These are phyloP conservation scores for Yponomeuta plumbellus DNA, from an alignment of 2,888 invertebrate species.

Conservation along the genomic window DNA sequence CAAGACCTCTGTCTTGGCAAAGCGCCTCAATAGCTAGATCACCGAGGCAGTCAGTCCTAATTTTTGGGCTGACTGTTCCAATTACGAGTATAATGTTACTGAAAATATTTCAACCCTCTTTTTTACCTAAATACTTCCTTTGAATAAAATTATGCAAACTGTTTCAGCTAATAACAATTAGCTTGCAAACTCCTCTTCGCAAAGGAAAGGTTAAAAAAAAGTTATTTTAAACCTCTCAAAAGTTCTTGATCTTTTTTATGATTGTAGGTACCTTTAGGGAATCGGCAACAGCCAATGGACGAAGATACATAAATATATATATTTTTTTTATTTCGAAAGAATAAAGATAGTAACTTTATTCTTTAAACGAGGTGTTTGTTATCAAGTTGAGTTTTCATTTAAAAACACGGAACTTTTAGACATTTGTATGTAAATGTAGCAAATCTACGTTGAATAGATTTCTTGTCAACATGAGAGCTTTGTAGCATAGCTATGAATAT, in stretches of 20 bases:
- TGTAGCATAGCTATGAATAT: too few species aligned
- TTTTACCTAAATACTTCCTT: background rate
- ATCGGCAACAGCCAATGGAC: too few species aligned
- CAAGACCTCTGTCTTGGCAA: too few species aligned
- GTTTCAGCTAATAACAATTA: background rate
- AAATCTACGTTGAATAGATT: too few species aligned
- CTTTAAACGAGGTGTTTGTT: slow-evolving; percentile 44
- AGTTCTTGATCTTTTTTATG: too few species aligned
- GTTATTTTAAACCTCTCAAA: background rate
- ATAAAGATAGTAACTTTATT: background rate
- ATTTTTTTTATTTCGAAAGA: background rate
- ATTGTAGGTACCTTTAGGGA: too few species aligned
- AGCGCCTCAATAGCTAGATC: too few species aligned
- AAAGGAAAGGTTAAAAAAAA: background rate
- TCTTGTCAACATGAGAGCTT: too few species aligned
- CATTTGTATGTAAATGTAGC: slow-evolving; percentile 63
- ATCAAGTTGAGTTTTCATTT: slow-evolving; percentile 39
- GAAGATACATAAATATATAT: too few species aligned
- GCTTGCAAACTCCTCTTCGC: background rate
- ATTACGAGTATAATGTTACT: background rate
- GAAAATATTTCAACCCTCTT: background rate
- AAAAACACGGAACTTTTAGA: slow-evolving; percentile 52
- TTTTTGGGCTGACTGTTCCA: too few species aligned
- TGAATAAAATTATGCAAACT: background rate
- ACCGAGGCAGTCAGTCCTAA: too few species aligned